phyloP scores from a whole-genome alignment of 2,113 vertebrate genomes.

The Myiagra hebetior region DNA sequence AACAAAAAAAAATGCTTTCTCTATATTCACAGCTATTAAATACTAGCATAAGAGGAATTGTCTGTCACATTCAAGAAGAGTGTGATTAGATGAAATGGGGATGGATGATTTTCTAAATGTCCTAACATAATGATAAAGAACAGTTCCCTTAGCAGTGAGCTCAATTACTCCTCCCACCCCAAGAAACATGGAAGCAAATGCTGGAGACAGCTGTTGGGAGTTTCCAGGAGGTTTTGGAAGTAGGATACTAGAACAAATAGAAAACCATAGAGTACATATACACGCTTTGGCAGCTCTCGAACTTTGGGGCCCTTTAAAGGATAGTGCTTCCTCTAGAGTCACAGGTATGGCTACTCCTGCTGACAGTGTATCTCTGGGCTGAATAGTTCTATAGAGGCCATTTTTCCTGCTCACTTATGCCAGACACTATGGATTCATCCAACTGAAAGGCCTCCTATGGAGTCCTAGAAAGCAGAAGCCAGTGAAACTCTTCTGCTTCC shows the following conservation, averaged over 20 bases:
- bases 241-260: not conserved
- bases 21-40: not conserved
- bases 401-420: not conserved
- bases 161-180: not conserved
- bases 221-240: not conserved
- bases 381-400: not conserved
- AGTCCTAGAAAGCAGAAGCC: not conserved
- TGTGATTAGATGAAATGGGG: not conserved
- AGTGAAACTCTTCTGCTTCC: not conserved
- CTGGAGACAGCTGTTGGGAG: not conserved
- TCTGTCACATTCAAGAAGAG: not conserved
- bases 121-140: not conserved
- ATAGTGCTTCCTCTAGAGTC: not conserved
- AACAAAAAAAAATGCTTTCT: not conserved
- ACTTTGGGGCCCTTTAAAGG: not conserved
- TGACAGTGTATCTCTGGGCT: not conserved
- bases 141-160: not conserved
- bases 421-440: not conserved
- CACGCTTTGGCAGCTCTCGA: not conserved
- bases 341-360: not conserved
- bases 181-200: not conserved
- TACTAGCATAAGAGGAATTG: not conserved
- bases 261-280: not conserved
- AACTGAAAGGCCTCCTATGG: not conserved
- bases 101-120: not conserved